phyloP scores from a whole-genome alignment of 1,140 invertebrate species.

The Scaptomyza hsui region DNA sequence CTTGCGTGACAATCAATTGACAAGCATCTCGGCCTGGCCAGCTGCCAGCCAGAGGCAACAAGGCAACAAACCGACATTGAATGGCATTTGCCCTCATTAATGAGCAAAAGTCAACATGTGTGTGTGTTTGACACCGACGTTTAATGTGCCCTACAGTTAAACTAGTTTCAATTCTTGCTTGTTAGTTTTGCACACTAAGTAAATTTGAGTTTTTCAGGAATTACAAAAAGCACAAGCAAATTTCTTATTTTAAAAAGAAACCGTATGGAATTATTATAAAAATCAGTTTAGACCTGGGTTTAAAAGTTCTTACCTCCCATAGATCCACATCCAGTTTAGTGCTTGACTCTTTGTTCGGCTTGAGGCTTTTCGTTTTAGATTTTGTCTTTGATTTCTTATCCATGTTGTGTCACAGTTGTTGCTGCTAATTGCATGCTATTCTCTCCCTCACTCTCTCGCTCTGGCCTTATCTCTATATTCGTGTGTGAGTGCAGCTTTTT shows the following conservation, averaged over 20 bases:
- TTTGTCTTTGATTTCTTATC: constrained; percentile 61
- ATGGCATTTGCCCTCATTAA: constrained; percentile 17
- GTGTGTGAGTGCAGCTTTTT: constrained; percentile 2
- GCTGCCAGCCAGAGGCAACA: constrained; percentile 33
- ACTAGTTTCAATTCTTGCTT: no score
- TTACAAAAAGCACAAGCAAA: no score
- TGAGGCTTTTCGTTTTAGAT: constrained; percentile 61
- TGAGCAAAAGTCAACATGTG: not conserved
- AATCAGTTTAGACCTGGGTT: not conserved
- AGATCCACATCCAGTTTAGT: constrained; percentile 68
- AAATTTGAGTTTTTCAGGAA: no score
- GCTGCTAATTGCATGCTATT: constrained; percentile 46
- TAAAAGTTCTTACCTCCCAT: constrained; percentile 61
- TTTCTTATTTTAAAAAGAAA: no score
- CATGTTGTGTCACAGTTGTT: constrained; percentile 42
- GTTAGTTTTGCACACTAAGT: no score
- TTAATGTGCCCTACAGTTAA: not conserved
- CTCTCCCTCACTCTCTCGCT: not conserved
- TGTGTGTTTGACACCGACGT: not conserved
- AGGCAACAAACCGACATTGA: not conserved
- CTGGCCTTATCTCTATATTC: not conserved
- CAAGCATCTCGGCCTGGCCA: constrained; percentile 43
- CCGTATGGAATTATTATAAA: no score
- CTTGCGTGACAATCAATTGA: constrained; percentile 8
- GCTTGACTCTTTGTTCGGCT: constrained; percentile 72